Evolutionary conservation across 2,888 invertebrate genomes (phyloP).

Genomic region (Dicyrtomina minuta): DNA sequence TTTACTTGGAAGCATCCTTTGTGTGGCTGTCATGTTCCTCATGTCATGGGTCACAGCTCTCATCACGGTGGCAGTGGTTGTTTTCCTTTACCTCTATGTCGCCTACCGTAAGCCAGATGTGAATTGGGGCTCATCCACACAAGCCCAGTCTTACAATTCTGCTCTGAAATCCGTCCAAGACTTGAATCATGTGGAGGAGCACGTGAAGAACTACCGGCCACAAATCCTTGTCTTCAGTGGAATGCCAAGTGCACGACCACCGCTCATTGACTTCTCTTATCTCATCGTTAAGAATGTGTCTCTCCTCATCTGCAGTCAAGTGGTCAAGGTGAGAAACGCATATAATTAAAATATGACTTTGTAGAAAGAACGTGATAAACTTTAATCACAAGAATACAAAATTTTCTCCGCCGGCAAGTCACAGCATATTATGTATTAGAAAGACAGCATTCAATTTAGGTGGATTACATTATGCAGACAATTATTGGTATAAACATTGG

Average conservation of each 20-base stretch:
- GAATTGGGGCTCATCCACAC: slow-evolving; percentile 66
- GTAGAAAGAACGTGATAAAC: too few relatives aligned
- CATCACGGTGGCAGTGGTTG: slow-evolving; percentile 83
- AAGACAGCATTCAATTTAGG: too few relatives aligned
- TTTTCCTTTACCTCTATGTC: slow-evolving; percentile 86
- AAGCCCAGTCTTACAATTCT: slow-evolving; percentile 63
- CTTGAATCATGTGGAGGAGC: slow-evolving; percentile 62
- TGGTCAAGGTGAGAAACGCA: slow-evolving; percentile 61
- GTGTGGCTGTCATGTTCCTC: slow-evolving; percentile 89
- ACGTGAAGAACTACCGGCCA: slow-evolving; percentile 65
- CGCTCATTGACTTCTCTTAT: slow-evolving; percentile 63
- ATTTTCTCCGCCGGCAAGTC: too few relatives aligned
- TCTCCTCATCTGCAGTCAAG: slow-evolving; percentile 63
- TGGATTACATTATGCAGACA: too few relatives aligned
- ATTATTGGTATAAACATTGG: too few relatives aligned
- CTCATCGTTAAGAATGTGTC: slow-evolving; percentile 62
- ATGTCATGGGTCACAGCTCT: slow-evolving; percentile 91
- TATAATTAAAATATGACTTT: too few relatives aligned
- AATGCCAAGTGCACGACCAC: slow-evolving; percentile 61
- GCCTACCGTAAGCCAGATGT: slow-evolving; percentile 70
- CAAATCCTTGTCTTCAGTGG: slow-evolving; percentile 63
- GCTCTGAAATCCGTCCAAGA: slow-evolving; percentile 62
- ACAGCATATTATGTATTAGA: too few relatives aligned
- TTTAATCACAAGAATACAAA: too few relatives aligned
- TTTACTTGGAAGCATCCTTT: slow-evolving; percentile 76